A percentile compares a stretch with the other conserved stretches of the same genome.
phyloP scores from a whole-genome alignment of 2,888 invertebrate genomes.

The Philereme transversata region DNA sequence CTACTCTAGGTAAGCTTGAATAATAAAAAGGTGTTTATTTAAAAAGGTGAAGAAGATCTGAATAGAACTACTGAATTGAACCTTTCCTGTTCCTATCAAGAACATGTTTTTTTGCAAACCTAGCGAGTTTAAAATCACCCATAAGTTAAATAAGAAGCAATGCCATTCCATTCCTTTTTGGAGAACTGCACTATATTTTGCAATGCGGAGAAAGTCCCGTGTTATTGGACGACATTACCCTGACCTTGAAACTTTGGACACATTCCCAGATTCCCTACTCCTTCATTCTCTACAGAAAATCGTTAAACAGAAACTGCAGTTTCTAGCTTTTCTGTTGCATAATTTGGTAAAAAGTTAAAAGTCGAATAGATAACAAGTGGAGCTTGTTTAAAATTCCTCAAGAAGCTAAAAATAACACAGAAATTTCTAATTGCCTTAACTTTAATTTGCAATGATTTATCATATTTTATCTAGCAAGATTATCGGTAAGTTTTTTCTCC shows the following conservation, averaged over 20 bases:
- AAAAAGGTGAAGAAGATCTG: too few species aligned
- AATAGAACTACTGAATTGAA: too few species aligned
- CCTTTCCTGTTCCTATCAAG: too few species aligned
- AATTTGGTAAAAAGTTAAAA: too few species aligned
- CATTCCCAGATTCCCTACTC: constrained; percentile 3
- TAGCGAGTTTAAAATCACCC: too few species aligned
- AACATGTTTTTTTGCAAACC: too few species aligned
- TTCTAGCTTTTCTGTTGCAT: not conserved
- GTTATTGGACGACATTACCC: not conserved
- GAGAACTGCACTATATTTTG: not conserved
- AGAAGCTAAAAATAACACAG: not conserved
- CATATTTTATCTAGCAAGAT: constrained; percentile 29
- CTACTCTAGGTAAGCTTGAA: too few species aligned
- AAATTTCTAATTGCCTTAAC: constrained; percentile 2
- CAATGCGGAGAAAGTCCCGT: constrained; percentile 6
- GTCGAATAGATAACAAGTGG: too few species aligned
- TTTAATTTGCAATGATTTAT: constrained; percentile 14
- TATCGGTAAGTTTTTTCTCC: constrained; percentile 36
- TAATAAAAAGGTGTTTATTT: too few species aligned
- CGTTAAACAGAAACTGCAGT: not conserved
- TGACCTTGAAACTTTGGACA: constrained; percentile 14
- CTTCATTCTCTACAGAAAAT: not conserved
- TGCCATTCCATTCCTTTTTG: too few species aligned
- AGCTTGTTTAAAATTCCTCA: too few species aligned
- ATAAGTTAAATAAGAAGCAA: too few species aligned